Evolutionary conservation across 1,140 invertebrate species (phyloP), one percentile per base, ranked within the genome.

Genomic region (Drosophila nigrodunni): DNA sequence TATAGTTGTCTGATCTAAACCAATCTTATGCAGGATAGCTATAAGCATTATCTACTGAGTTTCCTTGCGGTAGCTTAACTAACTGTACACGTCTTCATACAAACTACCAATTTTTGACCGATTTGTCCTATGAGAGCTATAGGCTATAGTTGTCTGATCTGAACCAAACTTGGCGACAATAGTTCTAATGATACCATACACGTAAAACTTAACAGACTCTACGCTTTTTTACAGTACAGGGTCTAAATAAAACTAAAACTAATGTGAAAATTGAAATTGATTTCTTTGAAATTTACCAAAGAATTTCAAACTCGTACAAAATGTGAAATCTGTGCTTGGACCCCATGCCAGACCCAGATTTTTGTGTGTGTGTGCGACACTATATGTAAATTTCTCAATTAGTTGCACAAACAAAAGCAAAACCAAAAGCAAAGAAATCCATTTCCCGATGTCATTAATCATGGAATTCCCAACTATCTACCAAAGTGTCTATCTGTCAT

Each of bases 361-460:
- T 47, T 1, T 15, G 7, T 21, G 13, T 47, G 13, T 21, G 52
- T 39, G 52, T 55, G 52, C 8, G 15, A 34, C 52, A 39, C 47
- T 54, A 64, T 65, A 74, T 78, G 75, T 74, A 78, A 74, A 78
- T 78, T 74, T 78, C 75, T 74, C 71, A 78, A 78, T 78, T 78
- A 78, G 75, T 65, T 78, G 71, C 75, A 78, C 75, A 68, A 67
- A 67, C 71, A 74, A 77, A 62, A 52, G 67, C 67, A 71, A 66
- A 59, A 67, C 61, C 71, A 74, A 77, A 62, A 52, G 67, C 67
- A 71, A 66, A 59, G 60, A 76, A 76, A 76, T 71, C 54, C 75
- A 64, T 74, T 77, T 74, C 21, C 55, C 55, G 37, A 44, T 74
- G 59, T 77, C 75, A 78, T 78, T 78, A 78, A 78, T 78, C 75